Percentiles rank a stretch among this genome's conserved stretches.
Evolutionary conservation across 2,797 vertebrate species (phyloP).

Genomic region (Hemitrygon akajei): DNA sequence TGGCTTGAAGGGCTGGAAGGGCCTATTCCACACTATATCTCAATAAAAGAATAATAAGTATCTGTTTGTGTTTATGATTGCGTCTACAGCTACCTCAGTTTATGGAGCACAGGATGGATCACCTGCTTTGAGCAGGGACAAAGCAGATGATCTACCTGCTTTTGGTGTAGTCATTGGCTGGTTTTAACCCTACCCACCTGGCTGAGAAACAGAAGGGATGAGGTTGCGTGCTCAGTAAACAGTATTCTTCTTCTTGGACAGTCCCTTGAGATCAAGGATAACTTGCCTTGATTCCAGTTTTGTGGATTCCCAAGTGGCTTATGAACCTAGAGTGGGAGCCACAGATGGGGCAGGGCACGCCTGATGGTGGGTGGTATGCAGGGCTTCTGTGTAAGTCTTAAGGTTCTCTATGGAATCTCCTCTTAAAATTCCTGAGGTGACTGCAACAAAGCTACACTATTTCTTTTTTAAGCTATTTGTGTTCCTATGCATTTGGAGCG

Average conservation of each 20-base stretch:
- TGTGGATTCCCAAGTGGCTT: too few relatives aligned
- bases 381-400: too few relatives aligned
- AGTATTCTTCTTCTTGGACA: too few relatives aligned
- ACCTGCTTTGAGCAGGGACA: background rate
- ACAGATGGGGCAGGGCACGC: too few relatives aligned
- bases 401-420: background rate
- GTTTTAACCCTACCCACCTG: background rate
- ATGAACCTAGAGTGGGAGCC: too few relatives aligned
- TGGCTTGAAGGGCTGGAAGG: too few relatives aligned
- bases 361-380: too few relatives aligned
- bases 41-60: too few relatives aligned
- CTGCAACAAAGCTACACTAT: background rate
- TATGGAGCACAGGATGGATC: background rate
- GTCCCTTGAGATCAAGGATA: too few relatives aligned
- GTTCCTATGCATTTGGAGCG: background rate
- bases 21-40: too few relatives aligned
- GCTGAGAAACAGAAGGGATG: background rate
- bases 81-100: background rate
- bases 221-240: background rate
- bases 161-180: background rate
- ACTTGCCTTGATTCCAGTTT: too few relatives aligned
- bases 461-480: too few relatives aligned
- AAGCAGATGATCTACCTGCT: background rate
- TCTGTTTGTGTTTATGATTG: background rate
- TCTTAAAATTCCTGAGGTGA: background rate